Evolutionary conservation across 2,113 vertebrate species (phyloP).

Genomic region (Laticauda laticaudata): DNA sequence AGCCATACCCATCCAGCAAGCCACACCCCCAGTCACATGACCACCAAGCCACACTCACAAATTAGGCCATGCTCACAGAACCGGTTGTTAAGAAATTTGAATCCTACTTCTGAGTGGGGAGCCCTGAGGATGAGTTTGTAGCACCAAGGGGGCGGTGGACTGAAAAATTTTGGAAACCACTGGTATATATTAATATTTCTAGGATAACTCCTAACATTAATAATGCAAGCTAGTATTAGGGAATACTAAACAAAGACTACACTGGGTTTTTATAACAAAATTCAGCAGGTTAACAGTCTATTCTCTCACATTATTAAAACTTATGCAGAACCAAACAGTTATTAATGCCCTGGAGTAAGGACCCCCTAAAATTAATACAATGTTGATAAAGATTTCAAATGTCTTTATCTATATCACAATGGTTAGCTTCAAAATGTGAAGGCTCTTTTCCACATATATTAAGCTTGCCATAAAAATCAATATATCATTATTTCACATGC

Average conservation of each 20-base stretch:
- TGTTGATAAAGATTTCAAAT: not conserved
- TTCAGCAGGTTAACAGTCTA: not conserved
- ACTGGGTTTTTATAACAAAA: not conserved
- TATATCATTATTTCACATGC: constrained; percentile 40
- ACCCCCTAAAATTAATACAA: not conserved
- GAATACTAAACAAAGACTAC: not conserved
- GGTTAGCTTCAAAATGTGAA: constrained; percentile 16
- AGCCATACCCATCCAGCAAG: no score
- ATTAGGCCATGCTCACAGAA: no score
- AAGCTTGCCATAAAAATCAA: constrained; percentile 29
- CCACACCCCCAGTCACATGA: no score
- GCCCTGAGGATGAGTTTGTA: no score
- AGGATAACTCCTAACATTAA: not conserved
- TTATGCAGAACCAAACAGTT: not conserved
- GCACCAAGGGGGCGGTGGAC: no score
- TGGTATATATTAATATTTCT: not conserved
- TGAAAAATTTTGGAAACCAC: no score
- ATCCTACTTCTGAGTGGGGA: no score
- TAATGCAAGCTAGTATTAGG: not conserved
- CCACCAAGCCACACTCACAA: no score
- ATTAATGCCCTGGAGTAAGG: not conserved
- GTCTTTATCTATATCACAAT: not conserved
- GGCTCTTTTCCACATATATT: not conserved
- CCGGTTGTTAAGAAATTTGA: no score
- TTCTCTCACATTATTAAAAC: not conserved